Evolutionary conservation across 2,113 vertebrate genomes (phyloP), one percentile per base, ranked within the genome.

Genomic region (Ondatra zibethicus): DNA sequence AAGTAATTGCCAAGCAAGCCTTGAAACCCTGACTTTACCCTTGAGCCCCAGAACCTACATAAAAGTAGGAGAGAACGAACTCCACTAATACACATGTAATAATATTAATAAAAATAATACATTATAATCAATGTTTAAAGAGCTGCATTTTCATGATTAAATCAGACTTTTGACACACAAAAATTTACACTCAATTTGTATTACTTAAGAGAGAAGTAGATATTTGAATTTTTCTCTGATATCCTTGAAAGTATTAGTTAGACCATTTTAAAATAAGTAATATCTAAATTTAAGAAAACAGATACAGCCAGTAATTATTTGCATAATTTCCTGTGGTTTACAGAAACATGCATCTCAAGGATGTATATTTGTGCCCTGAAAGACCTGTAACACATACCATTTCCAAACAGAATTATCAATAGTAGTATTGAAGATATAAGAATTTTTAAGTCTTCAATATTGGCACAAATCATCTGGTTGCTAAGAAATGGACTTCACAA

Each of bases 331-430:
- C 80, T 82, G 33, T 82, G 39, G 19, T 52, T 91, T 94, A 39
- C 72, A 66, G 17, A 96, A 80, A 65, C 21, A 61, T 36, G 0
- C 75, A 45, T 92, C 17, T 86, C 5, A 8, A 17, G 36, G 7
- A 33, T 89, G 11, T 76, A 29, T 50, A 58, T 75, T 36, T 86
- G 50, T 17, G 1, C 73, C 63, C 90, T 75, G 50, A 92, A 91
- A 63, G 0, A 77, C 23, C 58, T 77, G 11, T 8, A 89, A 0
- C 5, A 77, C 0, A 11, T 47, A 36, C 52, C 39, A 81, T 66
- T 89, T 72, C 33, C 50, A 85, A 95, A 82, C 27, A 81, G 12
- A 96, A 58, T 78, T 92, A 17, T 68, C 14, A 73, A 47, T n/a
- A 72, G 80, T 88, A 76, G 77, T 89, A 73, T 5, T 39, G 55